A percentile compares a stretch with the other conserved stretches of the same genome.
phyloP scores from a whole-genome alignment of 2,113 vertebrate species.

The Nyctibius bracteatus region DNA sequence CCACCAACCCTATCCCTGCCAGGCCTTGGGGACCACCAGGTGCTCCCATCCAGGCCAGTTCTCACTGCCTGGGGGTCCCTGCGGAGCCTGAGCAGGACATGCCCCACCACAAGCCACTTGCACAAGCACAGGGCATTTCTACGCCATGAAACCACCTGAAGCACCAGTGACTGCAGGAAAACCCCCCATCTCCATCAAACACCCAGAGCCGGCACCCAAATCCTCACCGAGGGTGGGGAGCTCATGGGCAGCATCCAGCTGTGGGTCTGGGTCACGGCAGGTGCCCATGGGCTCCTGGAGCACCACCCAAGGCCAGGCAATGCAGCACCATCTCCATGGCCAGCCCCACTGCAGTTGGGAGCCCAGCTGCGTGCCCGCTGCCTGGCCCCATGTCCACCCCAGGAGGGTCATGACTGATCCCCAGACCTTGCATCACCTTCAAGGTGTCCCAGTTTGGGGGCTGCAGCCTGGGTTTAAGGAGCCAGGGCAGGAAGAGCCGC shows the following conservation, averaged over 20 bases:
- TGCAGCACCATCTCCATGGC: rapidly evolving
- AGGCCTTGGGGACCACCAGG: not conserved
- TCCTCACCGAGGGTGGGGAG: not conserved
- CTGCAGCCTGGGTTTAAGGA: not conserved
- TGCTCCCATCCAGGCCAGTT: not conserved
- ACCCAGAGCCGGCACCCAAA: rapidly evolving
- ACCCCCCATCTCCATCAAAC: not conserved
- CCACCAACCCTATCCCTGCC: not conserved
- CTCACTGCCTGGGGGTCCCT: rapidly evolving
- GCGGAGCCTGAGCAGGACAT: not conserved
- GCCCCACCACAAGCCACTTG: not conserved
- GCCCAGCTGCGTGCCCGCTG: rapidly evolving
- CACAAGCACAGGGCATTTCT: rapidly evolving
- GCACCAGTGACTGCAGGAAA: not conserved
- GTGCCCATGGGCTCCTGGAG: not conserved
- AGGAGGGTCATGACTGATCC: rapidly evolving
- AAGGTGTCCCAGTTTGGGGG: not conserved
- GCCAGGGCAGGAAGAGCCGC: not conserved
- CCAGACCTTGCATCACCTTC: not conserved
- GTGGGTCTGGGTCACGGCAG: not conserved
- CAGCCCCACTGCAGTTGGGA: not conserved
- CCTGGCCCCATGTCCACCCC: not conserved
- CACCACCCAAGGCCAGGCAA: rapidly evolving
- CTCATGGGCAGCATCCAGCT: not conserved
- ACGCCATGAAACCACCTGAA: not conserved